phyloP scores from a whole-genome alignment of 2,113 vertebrate genomes.

The Sander vitreus region DNA sequence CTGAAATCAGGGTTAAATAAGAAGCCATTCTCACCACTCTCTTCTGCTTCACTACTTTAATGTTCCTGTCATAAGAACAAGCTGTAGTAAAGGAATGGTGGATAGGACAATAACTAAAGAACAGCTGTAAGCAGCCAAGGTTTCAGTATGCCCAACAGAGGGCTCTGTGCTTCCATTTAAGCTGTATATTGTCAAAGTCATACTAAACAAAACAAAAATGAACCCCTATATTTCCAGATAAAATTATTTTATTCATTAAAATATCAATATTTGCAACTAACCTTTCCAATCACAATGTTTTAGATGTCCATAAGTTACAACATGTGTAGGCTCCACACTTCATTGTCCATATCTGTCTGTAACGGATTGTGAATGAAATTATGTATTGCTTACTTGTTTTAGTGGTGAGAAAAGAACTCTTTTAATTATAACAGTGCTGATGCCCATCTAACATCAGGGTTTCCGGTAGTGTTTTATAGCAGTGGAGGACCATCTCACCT shows the following conservation, averaged over 20 bases:
- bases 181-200: background rate
- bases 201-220: background rate
- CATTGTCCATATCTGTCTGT: background rate
- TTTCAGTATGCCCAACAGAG: constrained; percentile 41
- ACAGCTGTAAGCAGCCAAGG: background rate
- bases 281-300: background rate
- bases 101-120: background rate
- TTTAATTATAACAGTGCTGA: background rate
- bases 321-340: background rate
- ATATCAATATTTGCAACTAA: background rate
- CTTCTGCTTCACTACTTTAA: constrained; percentile 15
- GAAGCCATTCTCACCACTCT: background rate
- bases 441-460: background rate
- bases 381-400: background rate
- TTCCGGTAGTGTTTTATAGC: background rate
- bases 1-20: constrained; percentile 44
- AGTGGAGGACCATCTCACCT: background rate
- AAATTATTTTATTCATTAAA: background rate
- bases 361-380: background rate
- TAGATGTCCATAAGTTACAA: background rate
- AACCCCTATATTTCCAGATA: background rate
- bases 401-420: too few species aligned
- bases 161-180: constrained; percentile 38
- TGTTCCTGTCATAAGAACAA: constrained; percentile 1
- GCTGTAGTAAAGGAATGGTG: background rate